Evolutionary conservation across 2,113 vertebrate genomes (phyloP), one percentile per base, ranked within the genome.

Genomic region (Probosciger aterrimus): DNA sequence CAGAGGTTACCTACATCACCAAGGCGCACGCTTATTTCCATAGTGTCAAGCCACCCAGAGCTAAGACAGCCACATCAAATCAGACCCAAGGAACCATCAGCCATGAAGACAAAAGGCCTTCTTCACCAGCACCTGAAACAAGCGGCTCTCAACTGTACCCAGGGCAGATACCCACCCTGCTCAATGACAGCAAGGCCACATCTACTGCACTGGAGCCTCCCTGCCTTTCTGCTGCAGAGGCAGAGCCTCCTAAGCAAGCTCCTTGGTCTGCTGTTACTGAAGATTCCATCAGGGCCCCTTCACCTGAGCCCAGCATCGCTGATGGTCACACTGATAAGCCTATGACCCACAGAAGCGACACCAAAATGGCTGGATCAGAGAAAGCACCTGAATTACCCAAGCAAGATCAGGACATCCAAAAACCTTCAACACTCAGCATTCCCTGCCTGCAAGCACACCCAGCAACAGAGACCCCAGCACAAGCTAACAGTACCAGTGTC

Each of bases 261-360:
- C 39, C 81, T 15, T 43, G 20, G 10, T 23, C 86, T 57, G 30
- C 7, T 60, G 47, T 79, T 59, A 28, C 39, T 18, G 76, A 80
- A 59, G 79, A 92, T 25, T 22, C 82, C 39, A 53, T 37, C 13
- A 47, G 19, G 7, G 20, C 39, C 20, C 50, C 82, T 92, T 68
- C 63, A 57, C 86, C 62, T 12, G 31, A 91, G 46, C 75, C 69
- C 35, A 91, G 33, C 30, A 67, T 9, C 7, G 65, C 90, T 2
- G 5, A 70, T 44, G 24, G 62, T 69, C 85, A 90, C 53, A 27
- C 41, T 92, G 50, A 93, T 95, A 97, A 96, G 92, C 94, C 96
- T 96, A 95, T 47, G 27, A 97, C 88, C 64, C 97, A 86, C 28
- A 86, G 63, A 90, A 97, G 7, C 5, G 13, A 87, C 18, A 46